Evolutionary conservation across 2,888 invertebrate genomes (phyloP).

Genomic region (Cordilura impudica): DNA sequence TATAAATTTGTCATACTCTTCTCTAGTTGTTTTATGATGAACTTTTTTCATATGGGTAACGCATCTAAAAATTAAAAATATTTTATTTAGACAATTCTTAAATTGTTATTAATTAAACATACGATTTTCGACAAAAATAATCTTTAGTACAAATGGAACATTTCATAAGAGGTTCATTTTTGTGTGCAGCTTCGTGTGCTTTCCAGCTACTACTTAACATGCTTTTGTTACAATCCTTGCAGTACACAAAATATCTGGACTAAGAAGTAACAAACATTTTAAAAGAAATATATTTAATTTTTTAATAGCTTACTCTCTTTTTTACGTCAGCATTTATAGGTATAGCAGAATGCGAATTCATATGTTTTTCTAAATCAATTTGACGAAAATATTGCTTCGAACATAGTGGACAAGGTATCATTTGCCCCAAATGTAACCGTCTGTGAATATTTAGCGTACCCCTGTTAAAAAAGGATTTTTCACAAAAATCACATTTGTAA

Average conservation of each 20-base stretch:
- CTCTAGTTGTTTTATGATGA: background rate
- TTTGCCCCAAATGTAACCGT: slow-evolving; percentile 50
- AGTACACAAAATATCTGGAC: slow-evolving; percentile 46
- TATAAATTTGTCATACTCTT: background rate
- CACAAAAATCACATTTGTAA: slow-evolving; percentile 57
- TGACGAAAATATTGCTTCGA: slow-evolving; percentile 45
- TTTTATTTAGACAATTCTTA: background rate
- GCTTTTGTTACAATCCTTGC: slow-evolving; percentile 38
- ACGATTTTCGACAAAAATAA: slow-evolving; percentile 35
- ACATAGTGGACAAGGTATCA: slow-evolving; percentile 49
- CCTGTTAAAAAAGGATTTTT: slow-evolving; percentile 47
- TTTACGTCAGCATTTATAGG: background rate
- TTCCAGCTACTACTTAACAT: slow-evolving; percentile 32
- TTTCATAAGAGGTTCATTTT: slow-evolving; percentile 45
- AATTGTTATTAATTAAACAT: background rate
- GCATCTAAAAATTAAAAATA: background rate
- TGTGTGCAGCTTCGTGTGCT: slow-evolving; percentile 43
- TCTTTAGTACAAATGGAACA: slow-evolving; percentile 48
- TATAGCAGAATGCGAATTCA: background rate
- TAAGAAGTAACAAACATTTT: background rate
- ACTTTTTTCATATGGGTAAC: background rate
- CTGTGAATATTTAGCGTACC: slow-evolving; percentile 49
- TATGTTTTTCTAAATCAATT: slow-evolving; percentile 47
- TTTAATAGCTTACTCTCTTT: background rate
- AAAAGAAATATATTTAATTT: background rate